These are phyloP conservation scores for Dorcus parallelipipedus DNA, from an alignment of 2,888 invertebrate genomes.

Conservation along the genomic window DNA sequence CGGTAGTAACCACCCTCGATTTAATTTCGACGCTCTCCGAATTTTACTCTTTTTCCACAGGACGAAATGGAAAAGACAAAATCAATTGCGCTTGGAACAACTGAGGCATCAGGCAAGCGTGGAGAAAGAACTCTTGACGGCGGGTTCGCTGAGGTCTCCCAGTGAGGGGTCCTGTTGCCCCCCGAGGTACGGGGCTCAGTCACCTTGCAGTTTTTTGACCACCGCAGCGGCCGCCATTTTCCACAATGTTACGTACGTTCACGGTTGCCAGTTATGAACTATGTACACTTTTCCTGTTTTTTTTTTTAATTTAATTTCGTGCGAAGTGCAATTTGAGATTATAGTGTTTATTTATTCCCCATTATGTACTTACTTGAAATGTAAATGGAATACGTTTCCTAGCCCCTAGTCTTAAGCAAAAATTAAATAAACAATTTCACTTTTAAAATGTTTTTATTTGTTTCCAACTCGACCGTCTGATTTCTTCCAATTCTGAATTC, in stretches of 20 bases:
- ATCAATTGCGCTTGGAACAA: conserved; percentile 81
- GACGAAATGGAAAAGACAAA: conserved; percentile 87
- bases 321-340: conserved; percentile 10
- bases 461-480: too few species aligned
- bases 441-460: too few species aligned
- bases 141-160: conserved; percentile 34
- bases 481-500: too few species aligned
- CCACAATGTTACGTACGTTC: conserved; percentile 70
- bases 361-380: too few species aligned
- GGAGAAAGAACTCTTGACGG: conserved; percentile 62
- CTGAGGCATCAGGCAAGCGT: conserved; percentile 78
- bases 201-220: conserved; percentile 62
- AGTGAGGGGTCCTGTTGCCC: conserved; percentile 42
- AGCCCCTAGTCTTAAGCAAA: too few species aligned
- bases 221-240: conserved; percentile 71
- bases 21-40: not conserved
- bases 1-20: conserved; percentile 54
- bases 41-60: conserved; percentile 47
- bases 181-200: conserved; percentile 44
- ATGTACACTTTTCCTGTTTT: not conserved
- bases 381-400: too few species aligned
- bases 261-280: conserved; percentile 65
- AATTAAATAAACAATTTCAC: too few species aligned
- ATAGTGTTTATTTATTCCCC: not conserved
- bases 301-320: not conserved